phyloP scores from a whole-genome alignment of 1,140 invertebrate species.

The Nilaparvata lugens region DNA sequence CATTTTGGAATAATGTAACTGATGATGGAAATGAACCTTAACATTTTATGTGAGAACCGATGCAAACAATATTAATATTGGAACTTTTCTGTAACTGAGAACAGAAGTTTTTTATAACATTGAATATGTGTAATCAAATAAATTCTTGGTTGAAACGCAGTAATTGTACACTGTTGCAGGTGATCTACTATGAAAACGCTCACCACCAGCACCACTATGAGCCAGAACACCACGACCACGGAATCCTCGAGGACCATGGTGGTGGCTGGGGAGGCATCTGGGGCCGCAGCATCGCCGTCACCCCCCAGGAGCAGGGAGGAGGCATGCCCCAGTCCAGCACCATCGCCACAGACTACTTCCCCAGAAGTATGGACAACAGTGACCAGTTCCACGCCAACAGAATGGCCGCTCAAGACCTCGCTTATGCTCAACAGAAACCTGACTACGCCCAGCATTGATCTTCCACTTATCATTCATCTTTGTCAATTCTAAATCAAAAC shows the following conservation, averaged over 20 bases:
- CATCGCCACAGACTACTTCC: background rate
- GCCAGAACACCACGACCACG: conserved; percentile 26
- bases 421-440: background rate
- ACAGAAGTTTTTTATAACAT: no score
- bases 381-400: background rate
- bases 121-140: no score
- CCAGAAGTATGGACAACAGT: background rate
- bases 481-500: no score
- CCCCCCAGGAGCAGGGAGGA: background rate
- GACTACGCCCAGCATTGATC: no score
- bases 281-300: conserved; percentile 26
- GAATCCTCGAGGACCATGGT: conserved; percentile 22
- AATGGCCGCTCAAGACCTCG: background rate
- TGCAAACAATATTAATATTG: no score
- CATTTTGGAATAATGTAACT: no score
- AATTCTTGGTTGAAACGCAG: no score
- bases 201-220: conserved; percentile 30
- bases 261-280: conserved; percentile 25
- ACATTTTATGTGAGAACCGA: no score
- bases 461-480: no score
- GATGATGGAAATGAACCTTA: no score
- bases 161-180: conserved; percentile 6
- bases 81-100: no score
- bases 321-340: conserved; percentile 3
- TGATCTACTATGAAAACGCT: conserved; percentile 31